phyloP scores from a whole-genome alignment of 2,888 invertebrate genomes.

The Melanophora roralis region DNA sequence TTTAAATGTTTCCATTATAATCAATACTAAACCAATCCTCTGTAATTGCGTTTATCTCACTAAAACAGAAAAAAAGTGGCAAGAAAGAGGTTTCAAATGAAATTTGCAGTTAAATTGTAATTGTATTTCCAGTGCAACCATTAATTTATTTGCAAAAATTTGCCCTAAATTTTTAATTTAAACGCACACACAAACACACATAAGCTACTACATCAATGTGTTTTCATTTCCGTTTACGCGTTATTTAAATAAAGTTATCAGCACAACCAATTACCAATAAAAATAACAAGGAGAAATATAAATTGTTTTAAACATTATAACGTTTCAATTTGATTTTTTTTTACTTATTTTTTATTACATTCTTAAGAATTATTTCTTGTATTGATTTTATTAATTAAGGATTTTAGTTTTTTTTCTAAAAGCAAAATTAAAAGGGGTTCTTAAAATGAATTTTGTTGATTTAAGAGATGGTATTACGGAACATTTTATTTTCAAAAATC shows the following conservation, averaged over 20 bases:
- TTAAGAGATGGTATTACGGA: background rate
- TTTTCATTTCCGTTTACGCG: conserved; percentile 54
- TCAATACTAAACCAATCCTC: conserved; percentile 30
- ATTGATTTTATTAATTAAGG: background rate
- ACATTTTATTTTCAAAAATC: too few species aligned
- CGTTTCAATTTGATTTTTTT: background rate
- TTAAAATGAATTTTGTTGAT: background rate
- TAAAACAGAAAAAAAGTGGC: conserved; percentile 5
- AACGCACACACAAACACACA: background rate
- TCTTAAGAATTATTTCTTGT: background rate
- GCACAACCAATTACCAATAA: conserved; percentile 18
- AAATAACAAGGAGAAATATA: background rate
- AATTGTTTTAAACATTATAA: conserved; percentile 29
- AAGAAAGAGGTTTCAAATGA: conserved; percentile 9
- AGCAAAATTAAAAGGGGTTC: background rate
- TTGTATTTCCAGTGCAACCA: conserved; percentile 15
- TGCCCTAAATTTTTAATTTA: conserved; percentile 23
- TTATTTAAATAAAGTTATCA: conserved; percentile 50
- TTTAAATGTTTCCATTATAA: conserved; percentile 69
- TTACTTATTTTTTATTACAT: background rate
- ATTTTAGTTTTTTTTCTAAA: background rate
- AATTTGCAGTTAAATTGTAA: background rate
- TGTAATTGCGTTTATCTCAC: conserved; percentile 42
- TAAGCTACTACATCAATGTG: conserved; percentile 41
- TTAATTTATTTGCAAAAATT: conserved; percentile 32